These are phyloP conservation scores for Paralichthys olivaceus DNA, from an alignment of 2,113 vertebrate species.

Conservation along the genomic window DNA sequence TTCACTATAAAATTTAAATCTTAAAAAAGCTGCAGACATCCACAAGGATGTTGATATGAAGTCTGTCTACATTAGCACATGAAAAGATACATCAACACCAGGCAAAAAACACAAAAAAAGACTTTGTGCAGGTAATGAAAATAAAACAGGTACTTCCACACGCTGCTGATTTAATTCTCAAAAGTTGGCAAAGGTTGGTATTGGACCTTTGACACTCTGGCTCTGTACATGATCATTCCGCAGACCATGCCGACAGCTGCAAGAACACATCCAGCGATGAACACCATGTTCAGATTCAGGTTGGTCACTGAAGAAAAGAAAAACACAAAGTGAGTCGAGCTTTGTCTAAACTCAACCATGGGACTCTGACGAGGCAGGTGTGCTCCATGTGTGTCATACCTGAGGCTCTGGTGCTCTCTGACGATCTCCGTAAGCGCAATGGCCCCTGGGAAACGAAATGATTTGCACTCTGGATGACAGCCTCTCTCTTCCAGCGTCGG, in stretches of 20 bases:
- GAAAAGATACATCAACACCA: too few relatives aligned
- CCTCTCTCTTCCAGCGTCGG: conserved; percentile 59
- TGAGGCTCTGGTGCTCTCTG: conserved; percentile 12
- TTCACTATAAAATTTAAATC: too few relatives aligned
- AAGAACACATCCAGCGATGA: conserved; percentile 71
- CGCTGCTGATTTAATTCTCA: conserved; percentile 28
- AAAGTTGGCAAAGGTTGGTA: conserved; percentile 56
- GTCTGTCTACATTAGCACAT: too few relatives aligned
- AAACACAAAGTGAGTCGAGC: background rate
- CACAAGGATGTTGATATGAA: too few relatives aligned
- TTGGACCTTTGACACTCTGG: conserved; percentile 40
- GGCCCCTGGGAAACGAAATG: conserved; percentile 83
- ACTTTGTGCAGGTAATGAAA: too few relatives aligned
- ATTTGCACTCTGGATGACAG: conserved; percentile 51
- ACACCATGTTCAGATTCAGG: conserved; percentile 66
- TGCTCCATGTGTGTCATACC: conserved; percentile 32
- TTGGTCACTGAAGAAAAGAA: conserved; percentile 47
- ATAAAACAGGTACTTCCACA: background rate
- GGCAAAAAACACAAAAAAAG: too few relatives aligned
- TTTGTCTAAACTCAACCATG: background rate
- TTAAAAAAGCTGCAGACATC: too few relatives aligned
- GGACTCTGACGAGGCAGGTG: background rate
- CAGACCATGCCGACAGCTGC: conserved; percentile 67
- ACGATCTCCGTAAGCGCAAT: conserved; percentile 61
- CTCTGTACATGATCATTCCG: conserved; percentile 57